Base-by-base conservation (phyloP, 2,113 vertebrate species). In the Daubentonia madagascariensis region DNA sequence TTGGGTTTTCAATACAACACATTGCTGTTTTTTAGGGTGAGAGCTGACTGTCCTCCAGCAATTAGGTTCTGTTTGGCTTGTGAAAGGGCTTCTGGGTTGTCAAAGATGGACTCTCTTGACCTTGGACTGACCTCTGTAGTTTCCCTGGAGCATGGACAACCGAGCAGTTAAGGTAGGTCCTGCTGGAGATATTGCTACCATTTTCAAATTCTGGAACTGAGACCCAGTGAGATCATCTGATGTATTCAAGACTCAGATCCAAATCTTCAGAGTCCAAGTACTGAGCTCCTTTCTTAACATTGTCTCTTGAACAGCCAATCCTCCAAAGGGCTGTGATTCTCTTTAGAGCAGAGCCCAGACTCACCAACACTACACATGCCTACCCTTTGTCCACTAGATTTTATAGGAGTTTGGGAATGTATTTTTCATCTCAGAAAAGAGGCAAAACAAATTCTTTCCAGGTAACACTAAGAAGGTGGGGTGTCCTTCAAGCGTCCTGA, bases 371-470 rank as follows among this genome's bases (percentile, higher is more conserved):
- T 57, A 16, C 22, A 85, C 63, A 28, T 5, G 25, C 16, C 20
- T 40, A 37, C 18, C 45, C 78, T 91, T 80, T 45, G 89, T 75
- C 89, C 28, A 61, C 18, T 59, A 65, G 73, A 89, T 85, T 93
- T 94, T 78, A 95, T 43, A 84, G 92, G 86, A 84, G 23, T 61
- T 78, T 95, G 93, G 89, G 81, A 43, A 61, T 48, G 25, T 68
- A 48, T 94, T 92, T 94, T 85, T 85, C 88, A 87, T 95, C 57
- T 65, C 70, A 67, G 63, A 80, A 95, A 72, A 93, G 80, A 95
- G 89, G 94, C 65, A 96, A 91, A 95, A 65, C 85, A 94, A 72
- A 94, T 86, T 93, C 81, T 40, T 80, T 81, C 90, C 78, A 67
- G 43, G 40, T 94, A 75, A 94, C 37, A 61, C 81, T 35, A 67